Base-by-base conservation (phyloP, 2,113 vertebrate species). In the Larimichthys crocea region DNA sequence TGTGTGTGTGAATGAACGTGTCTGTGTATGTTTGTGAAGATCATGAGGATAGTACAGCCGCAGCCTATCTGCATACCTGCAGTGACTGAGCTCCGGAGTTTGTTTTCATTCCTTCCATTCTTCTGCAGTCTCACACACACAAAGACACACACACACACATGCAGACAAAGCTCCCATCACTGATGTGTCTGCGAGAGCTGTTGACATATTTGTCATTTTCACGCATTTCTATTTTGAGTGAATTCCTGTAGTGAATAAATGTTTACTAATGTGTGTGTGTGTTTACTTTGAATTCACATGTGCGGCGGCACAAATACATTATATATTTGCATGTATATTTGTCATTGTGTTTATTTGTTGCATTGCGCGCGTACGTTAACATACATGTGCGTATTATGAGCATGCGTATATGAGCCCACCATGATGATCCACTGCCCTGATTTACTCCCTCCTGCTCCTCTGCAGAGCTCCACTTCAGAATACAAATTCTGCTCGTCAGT, bases 371-470 rank as follows among this genome's bases (percentile, higher is more conserved):
- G 14, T 24, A 31, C n/a, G 22, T 77, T 40, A 72, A 49, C 29
- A 63, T 73, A 46, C 19, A 15, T 64, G 48, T 59, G 50, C 62
- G 70, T 24, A 15, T 59, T 60, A 46, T 22, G 65, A 78, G 84
- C 82, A 74, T 87, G 84, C 62, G 61, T 77, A 60, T 31, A 62
- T 68, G 5, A 69, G 44, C 73, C 52, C 72, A 72, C 66, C 3
- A 11, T 48, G 89, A 85, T 91, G 90, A 89, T 93, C 93, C 86
- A 92, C 90, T 92, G 89, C 89, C 90, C 93, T 89, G 88, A 73
- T 92, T 91, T 64, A 55, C 80, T 61, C 74, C 70, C 69, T 46
- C 53, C 82, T 72, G 53, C 82, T 86, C 64, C 67, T 83, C 91
- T 88, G 87, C 87, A 93, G 87, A 89, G 86, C 87, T 69, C 52